Evolutionary conservation across 2,113 vertebrate species (phyloP), one percentile per base, ranked within the genome.

Genomic region (Vombatus ursinus): DNA sequence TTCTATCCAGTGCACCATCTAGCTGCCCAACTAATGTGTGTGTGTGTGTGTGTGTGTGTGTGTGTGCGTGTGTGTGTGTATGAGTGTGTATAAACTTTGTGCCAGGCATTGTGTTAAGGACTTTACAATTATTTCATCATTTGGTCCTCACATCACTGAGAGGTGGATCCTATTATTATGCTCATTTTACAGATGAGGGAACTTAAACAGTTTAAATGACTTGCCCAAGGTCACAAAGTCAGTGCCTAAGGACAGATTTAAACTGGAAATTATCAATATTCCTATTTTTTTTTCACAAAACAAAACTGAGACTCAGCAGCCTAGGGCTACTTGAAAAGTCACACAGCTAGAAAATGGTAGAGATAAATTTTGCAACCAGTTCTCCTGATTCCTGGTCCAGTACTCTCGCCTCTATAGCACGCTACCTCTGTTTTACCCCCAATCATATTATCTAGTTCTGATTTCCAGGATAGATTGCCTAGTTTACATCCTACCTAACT

Each of bases 351-450:
- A 93, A 52, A 95, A 25, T n/a, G 0, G 3, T 3, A 57, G 77
- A 90, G 94, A 28, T 91, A 92, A 48, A 96, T 90, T 93, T n/a
- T 94, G 49, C 52, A 61, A n/a, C 25, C 52, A 37, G 5, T 8
- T 26, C 0, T 50, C 89, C 53, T 57, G 0, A 3, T 11, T 89
- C 61, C 8, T 77, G 68, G 37, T 23, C 10, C 19, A 92, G 68
- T 94, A 6, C 28, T 57, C 61, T 52, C 51, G 95, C 31, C 37
- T 37, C n/a, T 90, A 22, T 61, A 11, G 61, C 31, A 68, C 3
- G 16, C 31, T 14, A n/a, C 16, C 68, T 77, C 37, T 19, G 0
- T 2, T 77, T 77, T 77, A 12, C 4, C 37, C 9, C 61, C 37
- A n/a, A n/a, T 19, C 68, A n/a, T 19, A n/a, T 77, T 77, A n/a